phyloP scores from a whole-genome alignment of 1,140 invertebrate species.

The Conopomorpha cramerella region DNA sequence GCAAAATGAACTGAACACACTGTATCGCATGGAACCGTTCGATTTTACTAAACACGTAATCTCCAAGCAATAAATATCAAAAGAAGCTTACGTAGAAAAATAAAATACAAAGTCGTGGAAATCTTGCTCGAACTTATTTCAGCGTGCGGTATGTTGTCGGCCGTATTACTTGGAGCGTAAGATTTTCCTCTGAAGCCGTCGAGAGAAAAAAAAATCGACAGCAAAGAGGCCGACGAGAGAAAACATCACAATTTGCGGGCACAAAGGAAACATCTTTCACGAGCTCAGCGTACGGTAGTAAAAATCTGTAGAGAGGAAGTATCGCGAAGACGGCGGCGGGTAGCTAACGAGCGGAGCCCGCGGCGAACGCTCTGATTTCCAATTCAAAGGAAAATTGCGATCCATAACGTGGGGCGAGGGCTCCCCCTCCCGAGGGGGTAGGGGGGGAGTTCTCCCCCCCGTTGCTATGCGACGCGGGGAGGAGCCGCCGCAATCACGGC shows the following conservation, averaged over 20 bases:
- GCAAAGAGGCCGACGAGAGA: constrained; percentile 6
- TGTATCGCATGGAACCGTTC: no score
- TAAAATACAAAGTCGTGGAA: no score
- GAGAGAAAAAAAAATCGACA: constrained; percentile 1
- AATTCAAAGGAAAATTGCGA: constrained; percentile 64
- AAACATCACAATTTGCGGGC: constrained; percentile 23
- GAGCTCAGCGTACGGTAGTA: constrained; percentile 14
- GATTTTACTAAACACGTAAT: no score
- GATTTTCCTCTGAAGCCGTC: no score
- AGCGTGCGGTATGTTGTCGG: no score
- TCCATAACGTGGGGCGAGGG: constrained; percentile 49
- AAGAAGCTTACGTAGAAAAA: no score
- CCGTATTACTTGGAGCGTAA: no score
- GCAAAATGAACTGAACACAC: no score
- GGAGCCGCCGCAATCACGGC: constrained; percentile 59
- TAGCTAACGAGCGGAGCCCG: constrained; percentile 36
- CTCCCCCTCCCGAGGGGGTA: constrained; percentile 43
- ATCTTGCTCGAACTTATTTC: constrained; percentile 6
- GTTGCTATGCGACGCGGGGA: constrained; percentile 66
- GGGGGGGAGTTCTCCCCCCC: constrained; percentile 47
- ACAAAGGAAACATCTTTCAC: constrained; percentile 35
- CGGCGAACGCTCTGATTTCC: constrained; percentile 57
- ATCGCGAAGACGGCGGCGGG: constrained; percentile 42
- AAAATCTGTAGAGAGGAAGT: constrained; percentile 41
- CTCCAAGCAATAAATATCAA: no score